Percentiles rank a stretch among this genome's conserved stretches.
Evolutionary conservation across 2,888 invertebrate genomes (phyloP).

Genomic region (Polydrusus cervinus): DNA sequence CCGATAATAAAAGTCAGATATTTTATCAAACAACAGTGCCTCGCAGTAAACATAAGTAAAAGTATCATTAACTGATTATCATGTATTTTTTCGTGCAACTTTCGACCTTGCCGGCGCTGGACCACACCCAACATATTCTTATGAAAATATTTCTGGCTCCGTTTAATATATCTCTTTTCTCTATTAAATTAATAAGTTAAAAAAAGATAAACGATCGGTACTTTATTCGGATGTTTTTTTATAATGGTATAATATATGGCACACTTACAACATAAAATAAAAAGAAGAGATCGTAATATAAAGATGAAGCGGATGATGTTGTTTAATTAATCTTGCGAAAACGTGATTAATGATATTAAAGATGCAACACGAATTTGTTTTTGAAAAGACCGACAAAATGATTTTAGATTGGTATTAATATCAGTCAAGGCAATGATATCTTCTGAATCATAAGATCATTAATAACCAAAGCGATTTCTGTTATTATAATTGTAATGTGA

Average conservation of each 20-base stretch:
- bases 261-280: conserved; percentile 23
- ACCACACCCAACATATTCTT: conserved; percentile 42
- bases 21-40: conserved; percentile 41
- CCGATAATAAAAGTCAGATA: conserved; percentile 9
- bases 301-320: conserved; percentile 19
- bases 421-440: conserved; percentile 5
- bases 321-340: conserved; percentile 40
- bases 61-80: conserved; percentile 58
- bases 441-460: background rate
- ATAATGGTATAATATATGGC: conserved; percentile 11
- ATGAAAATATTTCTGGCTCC: conserved; percentile 14
- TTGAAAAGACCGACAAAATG: conserved; percentile 30
- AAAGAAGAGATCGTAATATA: conserved; percentile 20
- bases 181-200: background rate
- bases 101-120: conserved; percentile 54
- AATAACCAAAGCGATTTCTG: background rate
- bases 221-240: background rate
- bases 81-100: conserved; percentile 58
- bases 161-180: background rate
- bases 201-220: background rate
- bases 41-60: conserved; percentile 54
- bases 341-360: conserved; percentile 32
- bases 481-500: background rate
- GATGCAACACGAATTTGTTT: conserved; percentile 41
- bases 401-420: conserved; percentile 18